Evolutionary conservation across 2,888 invertebrate species (phyloP).

Genomic region (Seladonia tumulorum): DNA sequence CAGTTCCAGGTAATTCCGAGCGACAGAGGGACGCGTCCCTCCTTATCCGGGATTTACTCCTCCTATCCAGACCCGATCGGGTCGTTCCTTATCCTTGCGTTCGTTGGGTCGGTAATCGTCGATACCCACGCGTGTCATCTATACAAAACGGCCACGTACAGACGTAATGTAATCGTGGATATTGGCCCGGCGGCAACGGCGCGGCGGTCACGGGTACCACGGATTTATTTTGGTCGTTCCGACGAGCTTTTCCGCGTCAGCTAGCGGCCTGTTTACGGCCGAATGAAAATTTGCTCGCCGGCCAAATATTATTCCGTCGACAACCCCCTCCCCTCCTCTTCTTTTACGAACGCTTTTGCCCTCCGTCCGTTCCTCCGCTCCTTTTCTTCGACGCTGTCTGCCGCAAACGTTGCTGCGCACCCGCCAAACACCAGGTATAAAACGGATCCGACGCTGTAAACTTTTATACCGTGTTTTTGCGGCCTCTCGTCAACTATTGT

Average conservation of each 20-base stretch:
- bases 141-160: conserved; percentile 45
- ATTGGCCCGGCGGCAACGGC: conserved; percentile 25
- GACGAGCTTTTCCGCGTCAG: conserved; percentile 74
- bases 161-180: conserved; percentile 74
- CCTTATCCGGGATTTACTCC: conserved; percentile 42
- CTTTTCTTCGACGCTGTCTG: conserved; percentile 30
- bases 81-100: not conserved
- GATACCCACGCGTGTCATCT: conserved; percentile 23
- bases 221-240: conserved; percentile 73
- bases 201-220: conserved; percentile 55
- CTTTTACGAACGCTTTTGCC: conserved; percentile 29
- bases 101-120: conserved; percentile 53
- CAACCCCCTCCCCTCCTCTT: conserved; percentile 16
- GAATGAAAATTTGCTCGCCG: conserved; percentile 74
- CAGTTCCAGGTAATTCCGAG: conserved; percentile 40
- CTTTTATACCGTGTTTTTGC: not conserved
- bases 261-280: conserved; percentile 73
- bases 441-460: not conserved
- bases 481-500: not conserved
- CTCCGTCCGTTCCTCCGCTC: conserved; percentile 14
- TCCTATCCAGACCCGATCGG: not conserved
- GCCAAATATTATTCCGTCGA: conserved; percentile 73
- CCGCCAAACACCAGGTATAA: not conserved
- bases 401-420: not conserved
- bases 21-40: conserved; percentile 32